Conservation (phyloP, 2,113 vertebrate species). For the Rhabdomys dilectus region DNA sequence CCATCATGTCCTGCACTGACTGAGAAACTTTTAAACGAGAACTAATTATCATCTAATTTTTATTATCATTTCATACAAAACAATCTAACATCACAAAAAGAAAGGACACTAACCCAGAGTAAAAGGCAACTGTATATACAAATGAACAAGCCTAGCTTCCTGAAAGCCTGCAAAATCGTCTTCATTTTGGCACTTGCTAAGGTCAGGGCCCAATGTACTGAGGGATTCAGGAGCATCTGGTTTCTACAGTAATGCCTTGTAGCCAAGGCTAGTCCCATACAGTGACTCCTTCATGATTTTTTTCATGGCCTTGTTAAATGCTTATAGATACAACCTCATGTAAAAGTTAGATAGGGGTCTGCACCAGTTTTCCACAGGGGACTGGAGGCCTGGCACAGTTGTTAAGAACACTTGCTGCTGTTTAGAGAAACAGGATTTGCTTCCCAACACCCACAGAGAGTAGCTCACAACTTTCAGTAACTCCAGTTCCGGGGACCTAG, state of each 20-base stretch:
- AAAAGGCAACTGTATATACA: neutral
- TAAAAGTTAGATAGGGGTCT: neutral
- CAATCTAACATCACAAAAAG: neutral
- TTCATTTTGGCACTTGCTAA: constrained; percentile 16
- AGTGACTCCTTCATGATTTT: neutral
- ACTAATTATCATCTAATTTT: neutral
- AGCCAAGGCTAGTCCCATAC: neutral
- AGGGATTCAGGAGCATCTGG: neutral
- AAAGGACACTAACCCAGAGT: neutral
- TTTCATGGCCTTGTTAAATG: neutral
- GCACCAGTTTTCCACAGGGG: neutral
- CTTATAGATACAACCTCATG: neutral
- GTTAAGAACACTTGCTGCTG: neutral
- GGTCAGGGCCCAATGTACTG: too few relatives aligned
- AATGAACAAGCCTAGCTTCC: neutral
- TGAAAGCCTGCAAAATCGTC: neutral
- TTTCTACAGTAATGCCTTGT: neutral
- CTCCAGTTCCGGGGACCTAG: neutral
- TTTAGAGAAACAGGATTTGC: neutral
- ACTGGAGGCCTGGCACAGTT: neutral
- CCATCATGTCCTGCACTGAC: neutral
- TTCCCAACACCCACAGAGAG: neutral
- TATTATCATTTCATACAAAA: neutral
- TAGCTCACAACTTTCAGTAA: neutral
- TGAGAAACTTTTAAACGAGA: neutral